These are phyloP conservation scores for Beroe ovata DNA, from an alignment of 37 sponge, comb jelly and placozoan genomes.

Conservation along the genomic window DNA sequence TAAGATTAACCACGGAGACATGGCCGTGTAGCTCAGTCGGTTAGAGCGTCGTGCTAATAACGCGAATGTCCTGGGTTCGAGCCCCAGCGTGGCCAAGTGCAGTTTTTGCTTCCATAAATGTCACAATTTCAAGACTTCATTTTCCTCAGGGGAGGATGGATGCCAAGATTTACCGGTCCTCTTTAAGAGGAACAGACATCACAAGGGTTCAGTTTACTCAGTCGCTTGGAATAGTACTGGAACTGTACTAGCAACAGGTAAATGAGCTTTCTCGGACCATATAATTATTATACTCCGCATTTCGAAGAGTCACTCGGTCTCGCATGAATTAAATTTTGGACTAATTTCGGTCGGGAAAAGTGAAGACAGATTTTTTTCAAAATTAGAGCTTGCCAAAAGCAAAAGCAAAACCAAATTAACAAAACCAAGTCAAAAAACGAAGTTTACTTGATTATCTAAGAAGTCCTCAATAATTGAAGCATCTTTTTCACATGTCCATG, in stretches of 20 bases:
- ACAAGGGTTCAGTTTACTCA: conserved; percentile 90
- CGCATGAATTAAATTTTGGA: too few species aligned
- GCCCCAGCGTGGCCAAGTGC: conserved; percentile 60
- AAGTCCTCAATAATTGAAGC: too few species aligned
- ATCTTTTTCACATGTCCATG: too few species aligned
- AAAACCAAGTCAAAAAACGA: neutral
- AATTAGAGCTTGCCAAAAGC: neutral
- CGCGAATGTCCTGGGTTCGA: conserved; percentile 69
- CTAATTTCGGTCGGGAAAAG: too few species aligned
- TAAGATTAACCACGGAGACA: too few species aligned
- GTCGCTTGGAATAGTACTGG: conserved; percentile 78
- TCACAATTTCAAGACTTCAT: too few species aligned
- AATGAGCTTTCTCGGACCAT: neutral
- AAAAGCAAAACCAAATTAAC: neutral
- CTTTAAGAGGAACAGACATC: conserved; percentile 74
- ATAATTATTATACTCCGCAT: too few species aligned
- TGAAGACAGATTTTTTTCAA: too few species aligned
- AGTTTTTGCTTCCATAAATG: neutral
- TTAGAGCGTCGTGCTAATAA: conserved; percentile 68
- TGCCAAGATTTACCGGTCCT: conserved; percentile 65
- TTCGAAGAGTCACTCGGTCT: too few species aligned
- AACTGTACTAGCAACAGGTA: conserved; percentile 83
- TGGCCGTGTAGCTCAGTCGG: conserved; percentile 69
- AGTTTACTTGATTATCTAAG: too few species aligned
- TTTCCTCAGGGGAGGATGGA: conserved; percentile 45